Evolutionary conservation across 2,113 vertebrate genomes (phyloP).

Genomic region (Stegostoma tigrinum): DNA sequence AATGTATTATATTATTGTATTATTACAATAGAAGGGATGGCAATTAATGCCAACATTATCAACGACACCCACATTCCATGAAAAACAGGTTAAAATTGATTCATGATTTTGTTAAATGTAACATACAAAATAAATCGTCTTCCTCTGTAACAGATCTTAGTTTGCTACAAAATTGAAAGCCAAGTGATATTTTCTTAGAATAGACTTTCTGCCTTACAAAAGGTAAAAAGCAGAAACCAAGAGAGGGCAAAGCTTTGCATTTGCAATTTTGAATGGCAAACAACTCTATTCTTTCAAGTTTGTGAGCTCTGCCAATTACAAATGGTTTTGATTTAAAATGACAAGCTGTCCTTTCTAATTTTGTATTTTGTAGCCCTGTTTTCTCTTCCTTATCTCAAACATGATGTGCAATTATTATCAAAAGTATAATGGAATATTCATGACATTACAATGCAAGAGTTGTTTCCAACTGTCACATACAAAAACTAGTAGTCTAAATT

Average conservation of each 20-base stretch:
- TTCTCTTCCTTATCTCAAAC: not conserved
- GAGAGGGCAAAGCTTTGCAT: not conserved
- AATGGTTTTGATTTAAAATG: not conserved
- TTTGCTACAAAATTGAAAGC: not conserved
- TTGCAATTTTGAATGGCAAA: not conserved
- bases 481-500: not conserved
- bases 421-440: not conserved
- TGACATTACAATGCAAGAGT: not conserved
- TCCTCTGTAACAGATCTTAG: not conserved
- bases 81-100: not conserved
- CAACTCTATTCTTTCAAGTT: not conserved
- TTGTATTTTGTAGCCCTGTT: not conserved
- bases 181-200: not conserved
- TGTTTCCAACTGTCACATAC: constrained; percentile 14
- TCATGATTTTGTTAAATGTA: not conserved
- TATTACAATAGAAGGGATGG: too few relatives aligned
- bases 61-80: not conserved
- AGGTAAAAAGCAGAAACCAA: not conserved
- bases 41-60: too few relatives aligned
- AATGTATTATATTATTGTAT: too few relatives aligned
- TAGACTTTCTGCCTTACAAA: not conserved
- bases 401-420: constrained; percentile 20
- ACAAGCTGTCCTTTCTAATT: not conserved
- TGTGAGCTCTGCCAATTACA: not conserved
- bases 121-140: not conserved